Base-by-base conservation (phyloP, 2,113 vertebrate genomes). In the Ptilorrhoa leucosticta region DNA sequence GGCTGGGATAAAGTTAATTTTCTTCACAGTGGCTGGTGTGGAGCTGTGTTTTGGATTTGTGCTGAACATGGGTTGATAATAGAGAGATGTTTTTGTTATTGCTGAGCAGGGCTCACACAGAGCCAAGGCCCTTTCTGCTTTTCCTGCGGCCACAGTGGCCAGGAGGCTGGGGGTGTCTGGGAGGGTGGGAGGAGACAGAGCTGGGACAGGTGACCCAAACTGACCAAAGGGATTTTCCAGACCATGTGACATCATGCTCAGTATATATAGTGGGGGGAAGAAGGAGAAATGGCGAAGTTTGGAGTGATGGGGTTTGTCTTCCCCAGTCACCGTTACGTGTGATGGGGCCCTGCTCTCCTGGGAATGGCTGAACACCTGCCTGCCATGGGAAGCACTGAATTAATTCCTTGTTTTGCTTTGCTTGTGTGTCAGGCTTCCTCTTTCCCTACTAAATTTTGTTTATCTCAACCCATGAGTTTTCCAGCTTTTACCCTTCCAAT, bases 141-240 rank as follows among this genome's bases (percentile, higher is more conserved):
- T 56, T 15, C 2, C 0, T 6, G 2, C 0, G 1, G n/a, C 13
- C n/a, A 27, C 19, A 5, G 9, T 27, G 51, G 27, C 2, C 7
- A n/a, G 68, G 44, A 44, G 51, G 33, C 20, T n/a, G 60, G 11
- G 33, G 33, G 4, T 37, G 77, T 33, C 33, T 58, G 77, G 35
- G 51, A 63, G 58, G 23, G 1, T 42, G 75, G 35, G 22, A 57
- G 86, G 37, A 28, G 5, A n/a, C 68, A 66, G 7, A 66, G 28
- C 44, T 11, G 13, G 51, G 19, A 39, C 51, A 82, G 37, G 60
- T 26, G 77, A 89, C 45, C 45, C 51, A 15, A 39, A 0, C 1
- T 39, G 33, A n/a, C 23, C 68, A 44, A 16, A 66, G 51, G 37
- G 53, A 73, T 7, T 2, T 16, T 45, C 51, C 69, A 82, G 37